phyloP scores from a whole-genome alignment of 2,797 vertebrate species.

The Scolopax bukidnonensis region DNA sequence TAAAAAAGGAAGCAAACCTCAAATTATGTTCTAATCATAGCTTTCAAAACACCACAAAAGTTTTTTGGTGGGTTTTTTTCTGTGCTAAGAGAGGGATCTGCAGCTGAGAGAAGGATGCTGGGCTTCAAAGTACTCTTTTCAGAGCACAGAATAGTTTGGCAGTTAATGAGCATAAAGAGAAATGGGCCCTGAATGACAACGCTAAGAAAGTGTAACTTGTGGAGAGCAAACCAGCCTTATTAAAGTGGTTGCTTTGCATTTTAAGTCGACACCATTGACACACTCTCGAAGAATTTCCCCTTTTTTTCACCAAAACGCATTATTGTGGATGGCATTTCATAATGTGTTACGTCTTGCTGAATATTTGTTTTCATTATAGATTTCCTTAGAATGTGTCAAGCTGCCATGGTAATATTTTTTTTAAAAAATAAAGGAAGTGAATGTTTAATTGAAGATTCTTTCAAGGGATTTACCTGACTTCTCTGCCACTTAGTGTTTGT shows the following conservation, averaged over 20 bases:
- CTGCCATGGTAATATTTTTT: background rate
- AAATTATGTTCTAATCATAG: constrained; percentile 27
- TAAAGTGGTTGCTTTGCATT: background rate
- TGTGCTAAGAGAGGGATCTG: background rate
- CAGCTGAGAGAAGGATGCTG: background rate
- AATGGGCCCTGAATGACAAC: background rate
- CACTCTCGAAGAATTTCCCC: accelerated
- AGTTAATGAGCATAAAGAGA: background rate
- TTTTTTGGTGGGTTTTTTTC: background rate
- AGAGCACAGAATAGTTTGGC: background rate
- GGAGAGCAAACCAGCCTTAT: background rate
- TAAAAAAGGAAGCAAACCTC: background rate
- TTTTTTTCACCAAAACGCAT: background rate
- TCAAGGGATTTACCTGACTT: background rate
- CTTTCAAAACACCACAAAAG: background rate
- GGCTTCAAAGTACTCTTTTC: background rate
- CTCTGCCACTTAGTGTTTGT: background rate
- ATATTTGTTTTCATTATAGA: background rate
- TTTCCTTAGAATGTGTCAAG: background rate
- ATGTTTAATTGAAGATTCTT: background rate
- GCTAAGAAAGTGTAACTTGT: background rate
- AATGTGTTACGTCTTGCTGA: background rate
- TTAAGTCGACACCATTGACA: background rate
- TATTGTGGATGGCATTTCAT: background rate
- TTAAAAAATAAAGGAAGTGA: background rate